Evolutionary conservation across 1,140 invertebrate species (phyloP), one percentile per base, ranked within the genome.

Genomic region (Diorhabda sublineata): DNA sequence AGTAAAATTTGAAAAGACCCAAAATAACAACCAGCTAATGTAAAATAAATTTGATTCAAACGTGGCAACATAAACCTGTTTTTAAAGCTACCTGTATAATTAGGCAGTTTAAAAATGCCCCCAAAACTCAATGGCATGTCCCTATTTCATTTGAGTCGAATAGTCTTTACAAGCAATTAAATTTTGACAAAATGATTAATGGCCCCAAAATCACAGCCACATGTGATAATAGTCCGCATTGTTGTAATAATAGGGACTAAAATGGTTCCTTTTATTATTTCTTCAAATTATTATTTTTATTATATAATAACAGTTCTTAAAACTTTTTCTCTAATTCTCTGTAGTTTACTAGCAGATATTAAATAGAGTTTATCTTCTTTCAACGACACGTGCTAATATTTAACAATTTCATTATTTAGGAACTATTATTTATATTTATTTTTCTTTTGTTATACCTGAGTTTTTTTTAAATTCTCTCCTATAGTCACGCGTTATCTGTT

Each of bases 121-220:
- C 66, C 63, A 71, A 70, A 71, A 71, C 61, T 52, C 61, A 44
- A 68, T 61, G 52, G 45, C 64, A 66, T 66, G 66, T 67, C 56
- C 64, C 65, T 66, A 57, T 64, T 69, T 64, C 67, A 66, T 72
- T 69, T 72, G 68, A 58, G 66, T 72, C 66, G 60, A 72, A 69
- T 69, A 69, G 68, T 72, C 71, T 73, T 73, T 68, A 73, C 41
- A 64, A 62, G 66, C 71, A 69, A 73, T 73, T 73, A 73, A 70
- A 70, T 73, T 73, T 73, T 73, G 69, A 73, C 71, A 73, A 73
- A 70, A 73, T 73, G 71, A 73, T 73, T 73, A 73, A 73, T 73
- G 58, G 69, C 64, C 71, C 60, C 56, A 69, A 73, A 73, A 73
- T 73, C 69, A 73, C 69, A 66, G 64, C 66, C 67, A 73, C 69